Evolutionary conservation across 2,113 vertebrate species (phyloP).

Genomic region (Cavia aperea): DNA sequence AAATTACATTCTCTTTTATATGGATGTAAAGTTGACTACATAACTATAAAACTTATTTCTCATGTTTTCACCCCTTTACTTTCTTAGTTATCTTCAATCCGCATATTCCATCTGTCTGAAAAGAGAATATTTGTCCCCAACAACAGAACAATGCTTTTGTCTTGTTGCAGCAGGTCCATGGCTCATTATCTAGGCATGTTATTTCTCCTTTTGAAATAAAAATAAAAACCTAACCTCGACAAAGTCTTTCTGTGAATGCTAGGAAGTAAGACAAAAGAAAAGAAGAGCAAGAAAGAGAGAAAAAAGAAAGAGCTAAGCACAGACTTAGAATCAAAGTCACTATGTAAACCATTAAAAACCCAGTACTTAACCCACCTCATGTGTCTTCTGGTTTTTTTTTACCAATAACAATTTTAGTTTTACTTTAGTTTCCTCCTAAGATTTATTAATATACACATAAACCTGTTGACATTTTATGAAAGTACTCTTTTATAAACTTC

Average conservation of each 20-base stretch:
- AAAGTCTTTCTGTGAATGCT: not conserved
- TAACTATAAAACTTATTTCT: not conserved
- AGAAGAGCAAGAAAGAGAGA: not conserved
- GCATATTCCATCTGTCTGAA: not conserved
- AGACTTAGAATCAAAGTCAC: not conserved
- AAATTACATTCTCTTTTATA: not conserved
- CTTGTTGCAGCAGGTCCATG: not conserved
- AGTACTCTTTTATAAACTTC: not conserved
- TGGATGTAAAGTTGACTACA: not conserved
- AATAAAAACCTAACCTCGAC: not conserved
- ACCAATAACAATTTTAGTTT: not conserved
- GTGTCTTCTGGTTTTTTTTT: not conserved
- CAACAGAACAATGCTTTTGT: not conserved
- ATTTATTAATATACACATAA: not conserved
- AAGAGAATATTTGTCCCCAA: not conserved
- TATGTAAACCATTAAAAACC: not conserved
- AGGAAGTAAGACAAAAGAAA: not conserved
- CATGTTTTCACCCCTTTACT: not conserved
- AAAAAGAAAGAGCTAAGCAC: not conserved
- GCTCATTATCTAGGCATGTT: not conserved
- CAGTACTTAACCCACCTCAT: not conserved
- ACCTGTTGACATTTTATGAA: not conserved
- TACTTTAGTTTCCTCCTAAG: not conserved
- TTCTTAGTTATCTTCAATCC: not conserved
- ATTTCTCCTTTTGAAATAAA: not conserved